These are phyloP conservation scores for Papilio aristodemus DNA, from an alignment of 1,140 invertebrate species.

Conservation along the genomic window DNA sequence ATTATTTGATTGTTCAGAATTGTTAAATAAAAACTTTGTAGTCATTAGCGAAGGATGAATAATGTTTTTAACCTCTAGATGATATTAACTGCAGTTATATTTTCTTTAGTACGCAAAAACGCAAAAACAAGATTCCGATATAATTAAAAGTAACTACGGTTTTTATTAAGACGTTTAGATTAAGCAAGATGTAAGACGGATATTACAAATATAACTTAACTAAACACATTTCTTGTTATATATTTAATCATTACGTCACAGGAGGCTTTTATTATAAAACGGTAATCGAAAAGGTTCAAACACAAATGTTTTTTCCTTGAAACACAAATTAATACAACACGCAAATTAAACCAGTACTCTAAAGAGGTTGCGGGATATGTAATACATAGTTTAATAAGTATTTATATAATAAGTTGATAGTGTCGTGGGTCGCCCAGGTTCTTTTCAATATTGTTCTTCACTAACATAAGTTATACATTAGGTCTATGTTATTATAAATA, in stretches of 20 bases:
- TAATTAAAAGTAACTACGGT: not conserved
- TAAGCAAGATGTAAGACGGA: conserved; percentile 10
- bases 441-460: not conserved
- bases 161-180: conserved; percentile 1
- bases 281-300: no score
- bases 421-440: not conserved
- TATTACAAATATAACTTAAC: not conserved
- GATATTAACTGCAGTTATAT: conserved; percentile 1
- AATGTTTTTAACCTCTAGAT: conserved; percentile 9
- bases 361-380: no score
- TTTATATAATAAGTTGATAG: not conserved
- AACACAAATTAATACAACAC: no score
- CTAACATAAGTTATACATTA: no score
- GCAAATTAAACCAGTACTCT: no score
- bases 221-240: no score
- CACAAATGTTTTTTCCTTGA: no score
- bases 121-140: not conserved
- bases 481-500: no score
- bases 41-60: conserved; percentile 10
- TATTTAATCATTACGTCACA: no score
- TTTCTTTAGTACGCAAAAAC: not conserved
- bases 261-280: no score
- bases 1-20: not conserved
- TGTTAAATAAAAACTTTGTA: conserved; percentile 1
- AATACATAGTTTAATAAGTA: no score